Base-by-base conservation (phyloP, 2,113 vertebrate species). In the Cygnus buccinator region DNA sequence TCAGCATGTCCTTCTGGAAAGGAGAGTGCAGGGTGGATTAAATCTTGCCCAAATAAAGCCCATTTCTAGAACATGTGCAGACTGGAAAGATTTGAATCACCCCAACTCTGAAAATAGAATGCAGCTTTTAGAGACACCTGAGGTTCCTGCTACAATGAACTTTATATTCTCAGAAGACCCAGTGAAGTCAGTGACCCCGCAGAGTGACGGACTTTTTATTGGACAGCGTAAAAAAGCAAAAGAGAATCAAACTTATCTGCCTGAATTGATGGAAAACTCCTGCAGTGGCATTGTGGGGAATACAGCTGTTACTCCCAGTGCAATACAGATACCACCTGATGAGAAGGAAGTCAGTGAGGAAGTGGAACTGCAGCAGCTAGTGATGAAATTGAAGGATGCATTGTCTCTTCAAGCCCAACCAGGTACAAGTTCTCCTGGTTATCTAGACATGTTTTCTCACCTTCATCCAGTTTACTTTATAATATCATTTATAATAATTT, bases 341-440 rank as follows among this genome's bases (percentile, higher is more conserved):
- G 59, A 58, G 66, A 82, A 75, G 9, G 76, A 96, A 44, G 37
- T 46, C 55, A 35, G 80, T 10, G 86, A 97, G 55, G 97, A 98
- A 92, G 76, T 96, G 35, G 95, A 98, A 74, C 91, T 99, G 23
- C 96, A 97, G 84, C 96, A 98, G 52, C 81, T 98, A 1, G 83
- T 98, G 59, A 97, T 97, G 63, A 97, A 96, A 94, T 96, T 99
- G 91, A 98, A 97, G 87, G 77, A 94, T 52, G 87, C 71, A 6
- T 97, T 99, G 70, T 94, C 88, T 77, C 79, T 96, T 67, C 96
- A 98, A 73, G 93, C 41, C 25, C 87, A 96, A 39, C 44, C 97
- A 98, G 98, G 98, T 98, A 97, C 73, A 50, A 55, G 9, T 63
- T 90, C 84, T 79, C 50, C 12, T 9, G 71, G 11, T 83, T 57